Base-by-base conservation (phyloP, 2,888 invertebrate genomes). In the Barypeithes pellucidus region DNA sequence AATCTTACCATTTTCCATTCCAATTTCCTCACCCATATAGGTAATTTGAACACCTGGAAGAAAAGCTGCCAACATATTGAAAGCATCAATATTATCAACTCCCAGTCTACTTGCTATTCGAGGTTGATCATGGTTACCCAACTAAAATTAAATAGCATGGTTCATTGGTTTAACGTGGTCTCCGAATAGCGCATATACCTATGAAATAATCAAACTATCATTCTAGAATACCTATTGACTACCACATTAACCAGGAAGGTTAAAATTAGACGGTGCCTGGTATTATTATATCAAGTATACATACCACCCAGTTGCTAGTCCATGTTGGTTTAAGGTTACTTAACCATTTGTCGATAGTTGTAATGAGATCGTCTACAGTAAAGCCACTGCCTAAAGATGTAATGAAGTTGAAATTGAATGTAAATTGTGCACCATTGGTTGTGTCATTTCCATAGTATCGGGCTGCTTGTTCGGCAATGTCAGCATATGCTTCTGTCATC, bases 11-110 rank as follows among this genome's bases (percentile, higher is more conserved):
- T 93, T 89, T 75, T 87, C 83, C 91, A 93, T 91, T 0, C 92
- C 94, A 57, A 95, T 89, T 86, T 95, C 94, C 80, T 95, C 94
- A 3, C 94, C 95, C 87, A 97, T 94, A 82, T 97, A 97, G 0
- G 95, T 93, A 8, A 96, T 91, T 20, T 93, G 91, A 3, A 95
- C 90, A 45, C 97, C 97, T 1, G 96, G 96, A 65, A 97, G 87
- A 16, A 96, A 59, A 82, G 95, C 87, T 18, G 92, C 87, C 67
- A 98, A 83, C 93, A 96, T 95, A 82, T 95, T 94, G 81, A 96
- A 89, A n/a, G 92, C 93, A 84, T 96, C 95, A 0, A 92, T 90
- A 78, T 92, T 87, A 67, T 90, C 88, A 14, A 76, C 86, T 0
- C 93, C 93, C 75, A 90, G 92, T 77, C 95, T 89, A 0, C 92